Conservation (phyloP, 2,888 invertebrate genomes). For the Meloe dianella region DNA sequence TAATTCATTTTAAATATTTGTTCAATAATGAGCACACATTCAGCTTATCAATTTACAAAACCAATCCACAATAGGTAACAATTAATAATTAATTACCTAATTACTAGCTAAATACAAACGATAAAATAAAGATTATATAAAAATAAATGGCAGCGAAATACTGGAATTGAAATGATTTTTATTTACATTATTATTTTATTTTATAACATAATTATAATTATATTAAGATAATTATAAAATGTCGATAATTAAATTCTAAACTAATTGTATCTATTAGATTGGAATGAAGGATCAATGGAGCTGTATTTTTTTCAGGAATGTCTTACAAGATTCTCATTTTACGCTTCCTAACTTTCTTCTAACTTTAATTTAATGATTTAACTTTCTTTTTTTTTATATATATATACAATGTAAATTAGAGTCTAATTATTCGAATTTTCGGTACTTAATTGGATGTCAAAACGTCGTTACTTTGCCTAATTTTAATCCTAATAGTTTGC, state of each 20-base stretch:
- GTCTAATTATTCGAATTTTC: neutral
- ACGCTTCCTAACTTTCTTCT: constrained; percentile 11
- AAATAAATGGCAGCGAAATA: constrained; percentile 34
- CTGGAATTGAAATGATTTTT: constrained; percentile 26
- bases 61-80: neutral
- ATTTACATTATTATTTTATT: neutral
- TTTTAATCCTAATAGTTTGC: constrained; percentile 71
- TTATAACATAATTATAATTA: constrained; percentile 43
- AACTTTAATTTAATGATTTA: constrained; percentile 15
- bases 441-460: constrained; percentile 52
- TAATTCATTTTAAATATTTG: neutral
- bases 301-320: constrained; percentile 4
- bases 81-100: neutral
- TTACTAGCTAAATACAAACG: neutral
- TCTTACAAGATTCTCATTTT: constrained; percentile 20
- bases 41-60: constrained; percentile 4
- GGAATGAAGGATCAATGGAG: neutral
- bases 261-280: neutral
- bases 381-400: neutral
- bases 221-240: constrained; percentile 42
- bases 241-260: constrained; percentile 22
- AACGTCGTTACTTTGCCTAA: constrained; percentile 76
- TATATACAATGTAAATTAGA: neutral
- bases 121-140: neutral
- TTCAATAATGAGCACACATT: neutral